Base-by-base conservation (phyloP, 2,888 invertebrate species). In the Opisthograptis luteolata region DNA sequence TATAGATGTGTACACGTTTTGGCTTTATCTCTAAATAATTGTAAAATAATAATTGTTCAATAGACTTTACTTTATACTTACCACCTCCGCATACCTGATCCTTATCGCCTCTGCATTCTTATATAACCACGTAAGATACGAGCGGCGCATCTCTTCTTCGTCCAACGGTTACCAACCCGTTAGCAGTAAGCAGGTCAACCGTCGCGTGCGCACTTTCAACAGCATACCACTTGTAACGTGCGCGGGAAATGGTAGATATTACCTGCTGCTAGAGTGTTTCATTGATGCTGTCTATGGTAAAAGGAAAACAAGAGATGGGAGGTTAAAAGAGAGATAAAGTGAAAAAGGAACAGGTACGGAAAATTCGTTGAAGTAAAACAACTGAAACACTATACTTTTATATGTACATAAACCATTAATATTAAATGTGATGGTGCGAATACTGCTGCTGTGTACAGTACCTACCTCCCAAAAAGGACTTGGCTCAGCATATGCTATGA, bases 161-260 rank as follows among this genome's bases (percentile, higher is more conserved):
- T 37, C 32, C 58, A 62, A 62, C 64, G 60, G 65, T 62, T 58
- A 49, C 55, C 48, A 50, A 44, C 45, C 65, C 65, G 65, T 65
- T 65, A 65, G 53, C 83, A 81, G 72, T 60, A 87, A 87, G 82
- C 81, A 78, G 89, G 89, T 90, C 89, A 62, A 69, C 79, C 40
- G 50, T 44, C 79, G 81, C 85, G 81, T 79, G 86, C 81, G 69
- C 77, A 73, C 76, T 84, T 86, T 85, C 85, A 74, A 84, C 78
- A 76, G 42, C 44, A 53, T 46, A 44, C 50, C 10, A 44, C 50
- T 14, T 13, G 35, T 27, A 28, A 8, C 39, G 39, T n/a, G 24
- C n/a, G 10, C 32, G 35, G 35, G 50, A 45, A 45, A 45, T 13
- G 25, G 15, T 31, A 5, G 14, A 0, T 17, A n/a, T n/a, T n/a